Conservation (phyloP, 30 jellyfish, hydroid and myxozoan genomes). For the Chrysaora quinquecirrha region DNA sequence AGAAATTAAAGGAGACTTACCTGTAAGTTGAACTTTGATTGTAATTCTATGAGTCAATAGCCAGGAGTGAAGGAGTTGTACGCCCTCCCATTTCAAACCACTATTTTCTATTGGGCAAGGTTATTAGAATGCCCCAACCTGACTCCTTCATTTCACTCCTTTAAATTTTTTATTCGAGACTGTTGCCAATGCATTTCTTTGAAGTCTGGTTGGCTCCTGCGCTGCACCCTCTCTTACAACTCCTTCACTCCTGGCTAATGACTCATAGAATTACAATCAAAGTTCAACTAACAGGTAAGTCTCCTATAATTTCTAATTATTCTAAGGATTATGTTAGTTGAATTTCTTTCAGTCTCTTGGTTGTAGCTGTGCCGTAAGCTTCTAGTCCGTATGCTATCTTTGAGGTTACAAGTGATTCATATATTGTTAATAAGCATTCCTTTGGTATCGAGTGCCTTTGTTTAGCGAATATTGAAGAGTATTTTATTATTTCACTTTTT, state of each 20-base stretch:
- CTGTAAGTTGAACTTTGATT: conserved; percentile 59
- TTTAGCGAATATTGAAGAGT: no score
- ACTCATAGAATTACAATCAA: neutral
- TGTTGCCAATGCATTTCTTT: no score
- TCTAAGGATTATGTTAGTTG: no score
- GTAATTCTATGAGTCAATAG: conserved; percentile 66
- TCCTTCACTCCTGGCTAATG: neutral
- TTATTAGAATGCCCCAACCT: conserved; percentile 41
- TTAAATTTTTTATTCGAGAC: neutral
- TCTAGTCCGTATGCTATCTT: no score
- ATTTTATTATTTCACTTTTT: no score
- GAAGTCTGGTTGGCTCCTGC: no score
- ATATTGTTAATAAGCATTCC: no score
- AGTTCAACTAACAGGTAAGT: neutral
- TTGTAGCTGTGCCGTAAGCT: no score
- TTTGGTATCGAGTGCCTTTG: no score
- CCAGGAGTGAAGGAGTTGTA: conserved; percentile 75
- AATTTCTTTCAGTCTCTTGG: no score
- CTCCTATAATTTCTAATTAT: neutral
- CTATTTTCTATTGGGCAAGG: no score
- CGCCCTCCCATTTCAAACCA: conserved; percentile 22
- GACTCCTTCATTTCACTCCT: conserved; percentile 14
- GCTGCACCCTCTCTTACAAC: conserved; percentile 3
- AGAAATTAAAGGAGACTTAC: conserved; percentile 47
- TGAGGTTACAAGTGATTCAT: no score